Conservation (phyloP, 2,113 vertebrate genomes). For the Mirza zaza region DNA sequence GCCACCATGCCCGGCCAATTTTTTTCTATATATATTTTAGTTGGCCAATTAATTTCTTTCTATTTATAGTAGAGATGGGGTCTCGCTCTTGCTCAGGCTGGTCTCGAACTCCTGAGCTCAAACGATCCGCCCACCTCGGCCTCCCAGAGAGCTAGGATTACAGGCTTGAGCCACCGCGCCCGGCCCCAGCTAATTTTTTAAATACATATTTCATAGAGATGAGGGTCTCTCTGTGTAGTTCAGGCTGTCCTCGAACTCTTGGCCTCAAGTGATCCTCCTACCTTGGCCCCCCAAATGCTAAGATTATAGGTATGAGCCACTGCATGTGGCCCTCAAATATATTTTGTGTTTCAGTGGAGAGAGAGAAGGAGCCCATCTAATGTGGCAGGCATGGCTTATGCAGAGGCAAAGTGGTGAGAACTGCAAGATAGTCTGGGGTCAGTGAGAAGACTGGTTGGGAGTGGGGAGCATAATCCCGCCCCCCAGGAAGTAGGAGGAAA, state of each 20-base stretch:
- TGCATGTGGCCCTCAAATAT: background rate
- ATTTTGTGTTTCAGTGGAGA: constrained; percentile 17
- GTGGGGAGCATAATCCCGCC: background rate
- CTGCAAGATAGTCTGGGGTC: background rate
- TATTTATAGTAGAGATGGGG: too few relatives aligned
- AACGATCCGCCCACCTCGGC: too few relatives aligned
- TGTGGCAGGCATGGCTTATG: background rate
- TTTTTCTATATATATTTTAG: too few relatives aligned
- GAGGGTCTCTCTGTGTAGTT: background rate
- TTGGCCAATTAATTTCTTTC: too few relatives aligned
- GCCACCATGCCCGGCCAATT: too few relatives aligned
- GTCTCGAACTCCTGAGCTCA: too few relatives aligned
- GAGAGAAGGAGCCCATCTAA: background rate
- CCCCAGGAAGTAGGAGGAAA: background rate
- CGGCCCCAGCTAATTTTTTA: background rate
- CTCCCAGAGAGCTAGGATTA: too few relatives aligned
- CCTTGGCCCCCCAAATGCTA: background rate
- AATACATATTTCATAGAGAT: background rate
- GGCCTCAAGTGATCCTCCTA: background rate
- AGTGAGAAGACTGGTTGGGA: background rate
- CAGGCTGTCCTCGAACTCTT: background rate
- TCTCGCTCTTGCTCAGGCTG: too few relatives aligned
- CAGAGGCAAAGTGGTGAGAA: background rate
- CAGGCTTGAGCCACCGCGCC: too few relatives aligned
- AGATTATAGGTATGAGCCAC: background rate